A percentile compares a stretch with the other conserved stretches of the same genome.
Evolutionary conservation across 1,140 invertebrate genomes (phyloP).

Genomic region (Drosophila guanche): DNA sequence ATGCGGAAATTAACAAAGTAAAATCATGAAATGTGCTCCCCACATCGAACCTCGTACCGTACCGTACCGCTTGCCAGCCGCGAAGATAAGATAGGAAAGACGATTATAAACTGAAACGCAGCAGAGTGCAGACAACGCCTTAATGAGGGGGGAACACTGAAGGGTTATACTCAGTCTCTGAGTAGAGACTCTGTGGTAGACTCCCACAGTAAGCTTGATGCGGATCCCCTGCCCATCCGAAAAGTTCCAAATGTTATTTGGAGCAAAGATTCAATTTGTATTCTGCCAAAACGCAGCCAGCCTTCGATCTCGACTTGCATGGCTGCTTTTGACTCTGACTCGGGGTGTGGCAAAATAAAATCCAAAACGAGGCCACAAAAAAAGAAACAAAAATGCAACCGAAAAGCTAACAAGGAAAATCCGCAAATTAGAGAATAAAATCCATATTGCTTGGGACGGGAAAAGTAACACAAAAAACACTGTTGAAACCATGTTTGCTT

Average conservation of each 20-base stretch:
- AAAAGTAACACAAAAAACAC: constrained; percentile 1
- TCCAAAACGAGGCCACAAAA: constrained; percentile 36
- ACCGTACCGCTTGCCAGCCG: not conserved
- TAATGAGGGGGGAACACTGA: too few species aligned
- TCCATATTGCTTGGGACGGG: not conserved
- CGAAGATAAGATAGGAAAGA: constrained; percentile 40
- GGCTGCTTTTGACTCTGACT: constrained; percentile 38
- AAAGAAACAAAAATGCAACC: constrained; percentile 10
- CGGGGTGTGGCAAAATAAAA: constrained; percentile 45
- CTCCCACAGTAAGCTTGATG: not conserved
- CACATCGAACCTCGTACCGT: not conserved
- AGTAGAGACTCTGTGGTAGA: too few species aligned
- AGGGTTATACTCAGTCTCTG: too few species aligned
- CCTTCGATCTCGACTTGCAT: constrained; percentile 58
- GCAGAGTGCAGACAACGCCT: not conserved
- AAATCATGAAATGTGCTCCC: not conserved
- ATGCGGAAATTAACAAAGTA: constrained; percentile 12
- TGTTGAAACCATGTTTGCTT: not conserved
- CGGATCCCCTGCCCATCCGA: not conserved
- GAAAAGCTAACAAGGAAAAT: constrained; percentile 2
- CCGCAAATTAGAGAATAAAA: constrained; percentile 13
- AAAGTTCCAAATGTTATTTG: constrained; percentile 34
- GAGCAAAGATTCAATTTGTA: constrained; percentile 37
- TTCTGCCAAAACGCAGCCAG: constrained; percentile 41
- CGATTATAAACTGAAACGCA: constrained; percentile 40